Evolutionary conservation across 2,888 invertebrate species (phyloP).

Genomic region (Iselma pallidipennis): DNA sequence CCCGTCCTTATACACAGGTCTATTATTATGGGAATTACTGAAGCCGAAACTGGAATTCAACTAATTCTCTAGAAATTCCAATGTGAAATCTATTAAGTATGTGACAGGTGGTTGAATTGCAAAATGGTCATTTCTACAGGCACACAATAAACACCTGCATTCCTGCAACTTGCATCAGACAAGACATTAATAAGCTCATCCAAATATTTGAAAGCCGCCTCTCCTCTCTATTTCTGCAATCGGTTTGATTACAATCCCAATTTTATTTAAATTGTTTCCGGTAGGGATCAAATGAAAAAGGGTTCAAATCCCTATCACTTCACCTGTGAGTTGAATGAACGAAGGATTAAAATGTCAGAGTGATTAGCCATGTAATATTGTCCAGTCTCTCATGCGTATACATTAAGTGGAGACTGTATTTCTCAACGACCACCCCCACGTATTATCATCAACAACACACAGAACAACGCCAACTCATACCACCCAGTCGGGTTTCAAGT

Average conservation of each 20-base stretch:
- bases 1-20: neutral
- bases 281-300: neutral
- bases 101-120: neutral
- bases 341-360: slow-evolving; percentile 31
- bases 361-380: slow-evolving; percentile 31
- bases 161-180: neutral
- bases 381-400: slow-evolving; percentile 10
- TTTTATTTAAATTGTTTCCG: neutral
- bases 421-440: neutral
- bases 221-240: neutral
- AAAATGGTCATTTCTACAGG: neutral
- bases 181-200: neutral
- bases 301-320: neutral
- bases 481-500: slow-evolving; percentile 12
- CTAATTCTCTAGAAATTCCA: neutral
- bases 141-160: neutral
- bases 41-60: neutral
- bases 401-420: neutral
- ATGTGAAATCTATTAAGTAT: neutral
- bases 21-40: neutral
- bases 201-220: neutral
- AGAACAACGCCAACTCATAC: too few relatives aligned
- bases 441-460: neutral
- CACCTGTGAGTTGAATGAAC: neutral
- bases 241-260: neutral